These are phyloP conservation scores for Myanophis thanlyinensis DNA, from an alignment of 2,113 vertebrate genomes.

Conservation along the genomic window DNA sequence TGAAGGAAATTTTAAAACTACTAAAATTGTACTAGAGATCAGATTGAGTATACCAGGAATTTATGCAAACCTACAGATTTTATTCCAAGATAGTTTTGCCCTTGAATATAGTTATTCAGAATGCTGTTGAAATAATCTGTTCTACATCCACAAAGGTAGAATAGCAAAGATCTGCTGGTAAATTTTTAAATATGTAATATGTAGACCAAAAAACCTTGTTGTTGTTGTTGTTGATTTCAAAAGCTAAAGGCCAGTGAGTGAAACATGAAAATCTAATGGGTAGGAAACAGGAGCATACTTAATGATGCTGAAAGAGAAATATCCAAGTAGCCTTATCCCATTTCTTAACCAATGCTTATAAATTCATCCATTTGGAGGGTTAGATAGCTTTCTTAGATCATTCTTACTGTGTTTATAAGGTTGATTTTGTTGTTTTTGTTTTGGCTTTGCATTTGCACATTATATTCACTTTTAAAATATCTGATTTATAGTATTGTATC, in stretches of 20 bases:
- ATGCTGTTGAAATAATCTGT: conserved; percentile 63
- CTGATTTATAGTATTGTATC: conserved; percentile 75
- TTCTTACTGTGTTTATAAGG: conserved; percentile 60
- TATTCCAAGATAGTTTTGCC: conserved; percentile 50
- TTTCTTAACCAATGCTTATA: conserved; percentile 77
- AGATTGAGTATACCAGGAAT: conserved; percentile 54
- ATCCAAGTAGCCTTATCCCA: conserved; percentile 75
- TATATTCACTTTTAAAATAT: conserved; percentile 72
- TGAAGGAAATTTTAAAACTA: conserved; percentile 46
- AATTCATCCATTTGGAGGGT: conserved; percentile 64
- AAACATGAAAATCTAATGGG: conserved; percentile 63
- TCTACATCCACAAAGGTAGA: conserved; percentile 68
- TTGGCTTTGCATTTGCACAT: conserved; percentile 77
- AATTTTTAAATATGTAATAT: conserved; percentile 75
- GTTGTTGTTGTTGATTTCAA: conserved; percentile 66
- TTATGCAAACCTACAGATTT: conserved; percentile 53
- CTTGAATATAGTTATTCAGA: conserved; percentile 57
- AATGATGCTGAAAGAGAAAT: conserved; percentile 71
- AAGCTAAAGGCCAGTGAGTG: conserved; percentile 66
- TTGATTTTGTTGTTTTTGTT: conserved; percentile 63
- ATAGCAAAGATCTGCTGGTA: conserved; percentile 68
- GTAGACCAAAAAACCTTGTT: conserved; percentile 77
- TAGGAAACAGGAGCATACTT: conserved; percentile 71
- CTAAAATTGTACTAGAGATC: conserved; percentile 3
- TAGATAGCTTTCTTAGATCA: conserved; percentile 70